Evolutionary conservation across 2,888 invertebrate genomes (phyloP), one percentile per base, ranked within the genome.

Genomic region (Nomada flava): DNA sequence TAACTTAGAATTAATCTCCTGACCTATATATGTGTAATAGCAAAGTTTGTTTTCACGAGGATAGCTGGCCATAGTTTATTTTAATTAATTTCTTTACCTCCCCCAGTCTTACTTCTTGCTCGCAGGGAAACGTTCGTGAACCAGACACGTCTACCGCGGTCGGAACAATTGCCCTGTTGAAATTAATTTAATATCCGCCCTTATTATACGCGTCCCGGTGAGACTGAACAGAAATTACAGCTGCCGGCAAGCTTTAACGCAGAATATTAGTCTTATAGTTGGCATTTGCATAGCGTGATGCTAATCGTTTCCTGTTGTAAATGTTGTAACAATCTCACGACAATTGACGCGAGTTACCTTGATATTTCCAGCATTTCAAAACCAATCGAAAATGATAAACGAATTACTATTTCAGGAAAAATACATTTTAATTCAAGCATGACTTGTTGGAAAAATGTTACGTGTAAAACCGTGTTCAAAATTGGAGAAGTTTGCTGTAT

Each of bases 1-100:
- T 86, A 85, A 85, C 65, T 85, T 74, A 76, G 63, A 55, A 82
- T 78, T 86, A 79, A 82, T 86, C 72, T 47, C 15, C 47, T 4
- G 13, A 2, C 47, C 71, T 52, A 52, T 29, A 79, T 62, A 67
- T 57, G 55, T 23, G 59, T 36, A 36, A 36, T 69, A 18, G 18
- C 4, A 57, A 57, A 65, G 52, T 78, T 76, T 63, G 73, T 85
- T 78, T 63, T 26, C 20, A 53, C 36, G 60, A 47, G 42, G 59
- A 70, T 73, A 63, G 67, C 63, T 57, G 57, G 29, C 59, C 55
- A 59, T 68, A 68, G 68, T 86, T 76, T 76, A 76, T 86, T 85
- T 78, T 68, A 73, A 86, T 86, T 82, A 86, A 86, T 86, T 67
- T 75, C 76, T 71, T 64, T 44, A 11, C 65, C 44, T 20, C 2